phyloP scores from a whole-genome alignment of 2,888 invertebrate genomes.

The Scaptodrosophila latifasciaeformis region DNA sequence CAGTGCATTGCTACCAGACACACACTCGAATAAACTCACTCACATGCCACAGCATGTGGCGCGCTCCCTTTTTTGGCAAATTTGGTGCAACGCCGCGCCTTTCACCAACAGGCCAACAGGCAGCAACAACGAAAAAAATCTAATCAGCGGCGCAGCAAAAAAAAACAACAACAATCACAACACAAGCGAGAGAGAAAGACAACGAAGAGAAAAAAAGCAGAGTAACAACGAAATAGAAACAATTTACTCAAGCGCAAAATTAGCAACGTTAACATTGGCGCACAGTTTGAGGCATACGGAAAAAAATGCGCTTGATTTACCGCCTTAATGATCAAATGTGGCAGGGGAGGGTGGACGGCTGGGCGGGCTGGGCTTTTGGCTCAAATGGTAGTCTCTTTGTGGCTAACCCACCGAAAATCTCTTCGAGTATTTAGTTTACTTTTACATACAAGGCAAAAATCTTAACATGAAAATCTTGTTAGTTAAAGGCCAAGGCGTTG shows the following conservation, averaged over 20 bases:
- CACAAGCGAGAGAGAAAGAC: conserved; percentile 21
- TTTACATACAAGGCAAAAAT: conserved; percentile 34
- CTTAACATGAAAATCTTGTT: conserved; percentile 60
- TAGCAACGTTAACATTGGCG: conserved; percentile 51
- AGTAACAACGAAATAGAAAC: conserved; percentile 12
- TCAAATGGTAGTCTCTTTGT: no score
- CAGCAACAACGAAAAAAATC: conserved; percentile 45
- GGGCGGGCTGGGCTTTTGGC: no score
- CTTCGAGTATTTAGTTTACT: no score
- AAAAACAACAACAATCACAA: no score
- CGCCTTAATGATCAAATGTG: conserved; percentile 16
- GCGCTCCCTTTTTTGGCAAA: conserved; percentile 68
- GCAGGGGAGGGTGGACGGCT: background rate
- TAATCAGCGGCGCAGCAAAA: no score
- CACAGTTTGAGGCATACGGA: conserved; percentile 58
- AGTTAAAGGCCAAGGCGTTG: no score
- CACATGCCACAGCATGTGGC: conserved; percentile 52
- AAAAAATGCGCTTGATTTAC: conserved; percentile 50
- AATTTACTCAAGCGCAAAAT: conserved; percentile 68
- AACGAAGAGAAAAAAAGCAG: background rate
- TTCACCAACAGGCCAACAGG: background rate
- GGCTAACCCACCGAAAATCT: no score
- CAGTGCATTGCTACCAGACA: no score
- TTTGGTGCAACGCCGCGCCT: conserved; percentile 48
- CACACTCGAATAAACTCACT: conserved; percentile 4